Conservation (phyloP, 2,113 vertebrate species). For the Gambusia affinis region DNA sequence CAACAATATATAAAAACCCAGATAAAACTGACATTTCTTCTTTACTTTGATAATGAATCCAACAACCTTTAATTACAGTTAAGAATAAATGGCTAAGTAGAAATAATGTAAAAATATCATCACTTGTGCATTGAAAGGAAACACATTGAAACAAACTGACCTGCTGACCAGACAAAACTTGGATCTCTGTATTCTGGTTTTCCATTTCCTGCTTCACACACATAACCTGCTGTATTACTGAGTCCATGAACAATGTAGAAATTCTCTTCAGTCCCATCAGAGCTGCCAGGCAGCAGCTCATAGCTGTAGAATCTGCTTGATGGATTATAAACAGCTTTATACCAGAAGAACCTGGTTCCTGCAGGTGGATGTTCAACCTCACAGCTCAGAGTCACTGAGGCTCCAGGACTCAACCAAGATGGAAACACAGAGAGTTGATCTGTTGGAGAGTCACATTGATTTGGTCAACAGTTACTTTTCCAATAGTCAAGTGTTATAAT, state of each 20-base stretch:
- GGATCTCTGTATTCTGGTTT: conserved; percentile 24
- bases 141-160: conserved; percentile 17
- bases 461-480: no score
- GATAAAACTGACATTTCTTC: no score
- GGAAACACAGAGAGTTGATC: conserved; percentile 26
- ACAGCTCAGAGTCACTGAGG: conserved; percentile 54
- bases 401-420: conserved; percentile 30
- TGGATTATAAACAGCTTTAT: conserved; percentile 5
- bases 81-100: no score
- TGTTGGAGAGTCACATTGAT: not conserved
- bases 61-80: no score
- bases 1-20: no score
- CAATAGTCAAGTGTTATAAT: no score
- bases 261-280: conserved; percentile 11
- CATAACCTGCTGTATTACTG: conserved; percentile 50
- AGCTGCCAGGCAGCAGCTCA: conserved; percentile 39
- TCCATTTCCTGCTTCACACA: conserved; percentile 54
- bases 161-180: conserved; percentile 46
- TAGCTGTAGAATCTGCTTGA: not conserved
- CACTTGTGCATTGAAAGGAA: not conserved
- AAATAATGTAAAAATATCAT: not conserved
- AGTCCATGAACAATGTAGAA: conserved; percentile 38
- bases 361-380: conserved; percentile 5
- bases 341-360: conserved; percentile 52
- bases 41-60: no score